Evolutionary conservation across 1,140 invertebrate genomes (phyloP).

Genomic region (Drusus annulatus): DNA sequence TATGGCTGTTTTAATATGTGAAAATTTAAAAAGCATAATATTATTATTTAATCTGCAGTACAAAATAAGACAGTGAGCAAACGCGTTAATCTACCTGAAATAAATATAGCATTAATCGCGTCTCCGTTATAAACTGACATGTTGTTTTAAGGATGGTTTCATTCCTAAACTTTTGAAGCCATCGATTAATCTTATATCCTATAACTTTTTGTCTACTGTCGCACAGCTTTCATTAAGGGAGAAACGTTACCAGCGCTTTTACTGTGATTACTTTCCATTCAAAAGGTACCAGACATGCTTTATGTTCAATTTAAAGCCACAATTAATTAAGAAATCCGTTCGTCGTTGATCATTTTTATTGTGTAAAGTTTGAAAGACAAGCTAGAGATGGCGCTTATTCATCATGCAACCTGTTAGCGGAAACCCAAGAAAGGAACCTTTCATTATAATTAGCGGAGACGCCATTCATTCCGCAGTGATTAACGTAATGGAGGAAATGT

Average conservation of each 20-base stretch:
- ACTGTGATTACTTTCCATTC: constrained; percentile 42
- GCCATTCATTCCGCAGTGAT: constrained; percentile 37
- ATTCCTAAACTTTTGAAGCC: too few species aligned
- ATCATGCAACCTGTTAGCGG: constrained; percentile 57
- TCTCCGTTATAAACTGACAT: too few species aligned
- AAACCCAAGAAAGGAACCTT: constrained; percentile 42
- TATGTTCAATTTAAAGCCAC: constrained; percentile 28
- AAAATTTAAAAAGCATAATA: too few species aligned
- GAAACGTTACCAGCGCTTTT: constrained; percentile 30
- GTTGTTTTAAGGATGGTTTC: too few species aligned
- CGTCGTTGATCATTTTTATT: constrained; percentile 57
- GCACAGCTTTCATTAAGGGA: not conserved
- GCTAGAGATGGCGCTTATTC: constrained; percentile 53
- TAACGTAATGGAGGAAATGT: constrained; percentile 34
- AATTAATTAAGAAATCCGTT: constrained; percentile 53
- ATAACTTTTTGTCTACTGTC: not conserved
- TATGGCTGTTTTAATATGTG: too few species aligned
- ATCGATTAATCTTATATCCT: constrained; percentile 10
- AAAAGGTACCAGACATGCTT: not conserved
- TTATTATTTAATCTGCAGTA: too few species aligned
- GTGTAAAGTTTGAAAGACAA: constrained; percentile 53
- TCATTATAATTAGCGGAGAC: constrained; percentile 46
- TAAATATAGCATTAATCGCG: too few species aligned
- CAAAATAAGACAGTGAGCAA: too few species aligned
- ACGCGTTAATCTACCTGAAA: too few species aligned